Evolutionary conservation across 2,797 vertebrate genomes (phyloP).

Genomic region (Rhynchotus rufescens): DNA sequence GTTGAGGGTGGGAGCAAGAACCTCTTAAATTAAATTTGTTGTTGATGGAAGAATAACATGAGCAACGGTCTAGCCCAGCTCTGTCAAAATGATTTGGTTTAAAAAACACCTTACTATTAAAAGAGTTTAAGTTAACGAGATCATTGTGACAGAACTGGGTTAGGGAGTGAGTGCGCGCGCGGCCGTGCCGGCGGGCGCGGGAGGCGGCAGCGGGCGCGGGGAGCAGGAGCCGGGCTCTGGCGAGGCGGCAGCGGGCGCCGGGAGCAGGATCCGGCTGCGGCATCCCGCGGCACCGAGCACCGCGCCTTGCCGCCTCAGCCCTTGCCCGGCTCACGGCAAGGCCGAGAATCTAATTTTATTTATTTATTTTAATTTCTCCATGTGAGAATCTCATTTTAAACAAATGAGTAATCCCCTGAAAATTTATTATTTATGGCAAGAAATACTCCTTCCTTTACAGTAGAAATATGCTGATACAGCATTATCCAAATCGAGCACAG

Average conservation of each 20-base stretch:
- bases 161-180: conserved; percentile 25
- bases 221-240: not conserved
- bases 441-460: not conserved
- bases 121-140: conserved; percentile 70
- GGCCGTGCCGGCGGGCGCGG: not conserved
- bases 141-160: conserved; percentile 70
- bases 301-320: not conserved
- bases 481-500: not conserved
- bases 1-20: not conserved
- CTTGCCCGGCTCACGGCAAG: not conserved
- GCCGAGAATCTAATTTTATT: not conserved
- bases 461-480: not conserved
- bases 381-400: not conserved
- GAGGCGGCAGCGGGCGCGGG: not conserved
- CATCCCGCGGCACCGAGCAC: accelerated
- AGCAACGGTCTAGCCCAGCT: conserved; percentile 50
- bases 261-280: not conserved
- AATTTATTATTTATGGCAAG: not conserved
- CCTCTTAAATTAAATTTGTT: conserved; percentile 23
- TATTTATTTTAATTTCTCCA: not conserved
- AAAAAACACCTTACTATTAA: conserved; percentile 68
- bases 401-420: not conserved
- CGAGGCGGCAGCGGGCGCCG: not conserved
- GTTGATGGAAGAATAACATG: conserved; percentile 34
- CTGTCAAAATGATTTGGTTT: conserved; percentile 68